These are phyloP conservation scores for Aphelinus certus DNA, from an alignment of 1,140 invertebrate genomes.

Conservation along the genomic window DNA sequence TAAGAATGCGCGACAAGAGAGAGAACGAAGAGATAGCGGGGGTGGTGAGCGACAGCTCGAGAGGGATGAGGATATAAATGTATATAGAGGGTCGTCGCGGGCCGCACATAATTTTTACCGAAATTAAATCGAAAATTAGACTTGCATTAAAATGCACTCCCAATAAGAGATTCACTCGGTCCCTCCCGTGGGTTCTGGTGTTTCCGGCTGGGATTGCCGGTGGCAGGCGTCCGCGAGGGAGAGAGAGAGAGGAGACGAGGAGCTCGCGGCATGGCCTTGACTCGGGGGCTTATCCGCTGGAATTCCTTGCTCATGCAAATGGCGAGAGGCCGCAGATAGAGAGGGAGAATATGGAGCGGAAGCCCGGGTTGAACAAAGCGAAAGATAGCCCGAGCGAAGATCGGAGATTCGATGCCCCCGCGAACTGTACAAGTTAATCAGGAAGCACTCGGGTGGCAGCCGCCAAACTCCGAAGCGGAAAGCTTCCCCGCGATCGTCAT, in stretches of 20 bases:
- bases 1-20: no score
- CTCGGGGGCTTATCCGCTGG: conserved; percentile 12
- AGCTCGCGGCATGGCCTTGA: neutral
- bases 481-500: conserved; percentile 21
- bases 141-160: conserved; percentile 59
- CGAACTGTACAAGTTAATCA: conserved; percentile 38
- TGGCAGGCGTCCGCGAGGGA: conserved; percentile 41
- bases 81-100: neutral
- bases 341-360: conserved; percentile 8
- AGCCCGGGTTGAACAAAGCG: conserved; percentile 1
- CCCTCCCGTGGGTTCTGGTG: neutral
- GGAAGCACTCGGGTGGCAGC: conserved; percentile 16
- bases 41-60: conserved; percentile 8
- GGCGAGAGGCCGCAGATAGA: conserved; percentile 34
- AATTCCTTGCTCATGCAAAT: conserved; percentile 61
- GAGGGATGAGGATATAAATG: neutral
- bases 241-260: neutral
- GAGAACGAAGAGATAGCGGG: no score
- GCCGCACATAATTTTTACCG: conserved; percentile 60
- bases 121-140: conserved; percentile 65
- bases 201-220: conserved; percentile 46
- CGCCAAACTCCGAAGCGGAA: conserved; percentile 5
- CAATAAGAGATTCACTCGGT: conserved; percentile 47
- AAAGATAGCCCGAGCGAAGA: conserved; percentile 26
- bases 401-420: conserved; percentile 34